A percentile compares a stretch with the other conserved stretches of the same genome.
These are phyloP conservation scores for Drosophila mayri DNA, from an alignment of 1,140 invertebrate genomes.

Conservation along the genomic window DNA sequence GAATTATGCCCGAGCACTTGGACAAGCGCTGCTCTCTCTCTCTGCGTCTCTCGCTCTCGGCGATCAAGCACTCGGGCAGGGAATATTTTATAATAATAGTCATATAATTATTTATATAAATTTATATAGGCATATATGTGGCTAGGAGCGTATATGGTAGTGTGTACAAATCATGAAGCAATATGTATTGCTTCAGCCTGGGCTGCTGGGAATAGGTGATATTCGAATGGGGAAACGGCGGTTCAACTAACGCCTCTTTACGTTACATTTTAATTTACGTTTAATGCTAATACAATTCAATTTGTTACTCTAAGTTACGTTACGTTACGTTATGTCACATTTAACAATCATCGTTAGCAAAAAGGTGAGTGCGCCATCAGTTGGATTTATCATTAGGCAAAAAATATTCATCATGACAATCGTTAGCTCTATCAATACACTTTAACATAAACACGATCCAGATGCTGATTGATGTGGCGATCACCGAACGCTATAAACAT, in stretches of 20 bases:
- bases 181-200: slow-evolving; percentile 20
- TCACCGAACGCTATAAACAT: slow-evolving; percentile 11
- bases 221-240: slow-evolving; percentile 9
- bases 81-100: slow-evolving; percentile 27
- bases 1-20: slow-evolving; percentile 19
- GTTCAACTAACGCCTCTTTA: not conserved
- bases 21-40: not conserved
- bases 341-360: slow-evolving; percentile 38
- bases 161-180: slow-evolving; percentile 29
- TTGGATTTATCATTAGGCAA: slow-evolving; percentile 2
- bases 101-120: slow-evolving; percentile 29
- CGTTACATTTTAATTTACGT: slow-evolving; percentile 9
- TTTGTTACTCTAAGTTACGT: slow-evolving; percentile 36
- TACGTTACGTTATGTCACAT: slow-evolving; percentile 42
- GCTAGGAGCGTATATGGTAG: slow-evolving; percentile 11
- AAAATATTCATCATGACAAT: not conserved
- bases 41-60: too few species aligned
- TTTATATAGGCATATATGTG: slow-evolving; percentile 37
- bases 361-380: slow-evolving; percentile 9
- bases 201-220: not conserved
- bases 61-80: slow-evolving; percentile 13
- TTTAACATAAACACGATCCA: slow-evolving; percentile 12
- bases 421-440: slow-evolving; percentile 4
- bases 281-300: slow-evolving; percentile 11
- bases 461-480: slow-evolving; percentile 11